These are phyloP conservation scores for Andrena bicolor DNA, from an alignment of 2,888 invertebrate genomes.

Conservation along the genomic window DNA sequence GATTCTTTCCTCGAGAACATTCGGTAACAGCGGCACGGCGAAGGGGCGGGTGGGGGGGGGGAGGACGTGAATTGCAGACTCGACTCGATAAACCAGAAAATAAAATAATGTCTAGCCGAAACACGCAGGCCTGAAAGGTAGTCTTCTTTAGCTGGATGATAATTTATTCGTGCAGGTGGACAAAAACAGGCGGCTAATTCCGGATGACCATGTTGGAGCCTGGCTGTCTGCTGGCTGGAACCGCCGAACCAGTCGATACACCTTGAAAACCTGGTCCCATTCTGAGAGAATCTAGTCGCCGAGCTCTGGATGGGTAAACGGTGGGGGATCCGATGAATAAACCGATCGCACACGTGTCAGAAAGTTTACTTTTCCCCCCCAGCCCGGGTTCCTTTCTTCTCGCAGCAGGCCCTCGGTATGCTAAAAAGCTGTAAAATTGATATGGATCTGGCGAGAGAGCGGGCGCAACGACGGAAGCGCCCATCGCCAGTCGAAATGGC, in stretches of 20 bases:
- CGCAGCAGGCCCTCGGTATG: not conserved
- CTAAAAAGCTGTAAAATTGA: conserved; percentile 15
- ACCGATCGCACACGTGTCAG: not conserved
- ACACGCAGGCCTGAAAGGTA: no score
- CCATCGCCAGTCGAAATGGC: not conserved
- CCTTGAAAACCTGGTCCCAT: not conserved
- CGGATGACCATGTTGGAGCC: not conserved
- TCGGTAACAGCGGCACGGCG: not conserved
- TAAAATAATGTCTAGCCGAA: not conserved
- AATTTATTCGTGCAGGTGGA: conserved; percentile 25
- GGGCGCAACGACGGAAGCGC: conserved; percentile 2
- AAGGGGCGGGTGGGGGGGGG: no score
- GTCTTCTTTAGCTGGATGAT: not conserved
- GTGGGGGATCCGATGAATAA: not conserved
- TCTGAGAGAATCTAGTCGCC: not conserved
- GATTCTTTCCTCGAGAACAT: not conserved
- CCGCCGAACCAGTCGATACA: conserved; percentile 19
- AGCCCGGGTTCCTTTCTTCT: not conserved
- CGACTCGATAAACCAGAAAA: not conserved
- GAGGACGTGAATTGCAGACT: not conserved
- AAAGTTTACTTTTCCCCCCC: conserved; percentile 1
- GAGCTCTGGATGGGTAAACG: not conserved
- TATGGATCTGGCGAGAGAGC: conserved; percentile 4
- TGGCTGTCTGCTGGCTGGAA: conserved; percentile 4
- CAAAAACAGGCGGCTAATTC: not conserved